Percentiles rank a stretch among this genome's conserved stretches.
These are phyloP conservation scores for Trissolcus basalis DNA, from an alignment of 1,140 invertebrate species.

Conservation along the genomic window DNA sequence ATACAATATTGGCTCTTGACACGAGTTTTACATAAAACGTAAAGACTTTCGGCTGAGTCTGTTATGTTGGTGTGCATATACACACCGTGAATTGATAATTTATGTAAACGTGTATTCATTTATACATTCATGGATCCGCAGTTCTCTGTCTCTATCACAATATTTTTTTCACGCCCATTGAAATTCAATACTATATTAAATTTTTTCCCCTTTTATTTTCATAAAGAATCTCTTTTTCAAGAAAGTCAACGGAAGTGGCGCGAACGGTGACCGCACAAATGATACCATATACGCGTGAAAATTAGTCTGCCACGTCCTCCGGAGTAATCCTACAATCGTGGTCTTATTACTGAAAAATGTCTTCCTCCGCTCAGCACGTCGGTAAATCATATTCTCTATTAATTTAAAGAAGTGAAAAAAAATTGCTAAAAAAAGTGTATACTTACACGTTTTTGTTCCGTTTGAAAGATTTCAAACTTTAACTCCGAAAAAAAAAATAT, in stretches of 20 bases:
- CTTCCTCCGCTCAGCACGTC: too few species aligned
- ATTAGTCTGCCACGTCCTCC: constrained; percentile 24
- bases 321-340: constrained; percentile 1
- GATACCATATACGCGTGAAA: constrained; percentile 48
- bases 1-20: constrained; percentile 54
- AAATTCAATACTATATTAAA: constrained; percentile 50
- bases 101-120: constrained; percentile 2
- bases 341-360: constrained; percentile 25
- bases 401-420: too few species aligned
- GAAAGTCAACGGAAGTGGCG: constrained; percentile 41
- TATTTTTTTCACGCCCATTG: constrained; percentile 31
- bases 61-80: neutral
- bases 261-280: constrained; percentile 30
- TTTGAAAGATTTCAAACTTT: too few species aligned
- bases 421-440: too few species aligned
- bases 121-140: neutral
- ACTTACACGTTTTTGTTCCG: too few species aligned
- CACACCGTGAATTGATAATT: neutral
- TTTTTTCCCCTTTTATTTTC: constrained; percentile 6
- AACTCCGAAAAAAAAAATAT: too few species aligned
- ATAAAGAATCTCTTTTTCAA: constrained; percentile 23
- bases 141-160: neutral
- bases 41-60: constrained; percentile 27
- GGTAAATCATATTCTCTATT: too few species aligned
- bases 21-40: constrained; percentile 48